Base-by-base conservation (phyloP, 1,140 invertebrate genomes). In the Papilio polytes region DNA sequence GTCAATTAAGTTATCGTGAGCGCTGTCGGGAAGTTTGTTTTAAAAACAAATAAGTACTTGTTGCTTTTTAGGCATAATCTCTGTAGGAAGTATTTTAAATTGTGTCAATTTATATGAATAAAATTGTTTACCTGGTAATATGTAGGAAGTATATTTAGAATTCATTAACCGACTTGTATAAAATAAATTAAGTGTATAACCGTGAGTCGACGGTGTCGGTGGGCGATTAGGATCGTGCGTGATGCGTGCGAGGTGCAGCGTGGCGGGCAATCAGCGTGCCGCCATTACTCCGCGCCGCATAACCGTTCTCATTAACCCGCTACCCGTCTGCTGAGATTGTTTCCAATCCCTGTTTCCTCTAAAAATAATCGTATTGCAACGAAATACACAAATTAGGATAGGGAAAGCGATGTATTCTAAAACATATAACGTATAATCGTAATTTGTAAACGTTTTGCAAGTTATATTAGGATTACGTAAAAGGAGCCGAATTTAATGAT, bases 221-320 rank as follows among this genome's bases (percentile, higher is more conserved):
- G n/a, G 53, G n/a, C 53, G 53, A 56, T 56, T 18, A 20, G 63
- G 15, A 3, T 1, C 6, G 63, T 31, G 59, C 22, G 59, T 26
- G 59, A 22, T 22, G 59, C 3, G 59, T 56, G 9, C 53, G 53
- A n/a, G 53, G n/a, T 20, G 53, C 70, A 78, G 53, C 74, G 82
- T 80, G 85, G 74, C 82, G 85, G 82, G 86, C 85, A 90, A 89
- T 92, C 89, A 90, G 80, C 72, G 46, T 81, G 77, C 82, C 83
- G 84, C 85, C 81, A 90, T 92, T 90, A 89, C 81, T 74, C 79
- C 36, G 77, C 83, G 78, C 78, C 36, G 79, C 85, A 85, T 88
- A 91, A 90, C 85, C 87, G 88, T 83, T 87, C 87, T 88, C 87
- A 89, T 89, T 91, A 88, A 84, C 81, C 73, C 78, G 78, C 80